Evolutionary conservation across 53 echinoderm and acorn worm species (phyloP).

Genomic region (Mesocentrotus franciscanus): DNA sequence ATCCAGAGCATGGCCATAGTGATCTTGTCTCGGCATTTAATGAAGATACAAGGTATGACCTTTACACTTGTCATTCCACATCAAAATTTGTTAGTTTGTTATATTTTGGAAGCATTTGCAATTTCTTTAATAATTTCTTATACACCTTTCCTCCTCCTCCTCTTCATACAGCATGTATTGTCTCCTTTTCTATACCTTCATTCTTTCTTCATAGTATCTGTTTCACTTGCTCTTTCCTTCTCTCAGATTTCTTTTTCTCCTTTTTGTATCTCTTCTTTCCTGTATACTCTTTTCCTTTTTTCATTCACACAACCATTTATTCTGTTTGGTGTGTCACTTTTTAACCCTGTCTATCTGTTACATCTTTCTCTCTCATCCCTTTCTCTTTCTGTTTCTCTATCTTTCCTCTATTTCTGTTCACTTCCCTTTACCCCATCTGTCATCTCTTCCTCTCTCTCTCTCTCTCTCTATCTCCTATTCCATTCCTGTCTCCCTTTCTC

Average conservation of each 20-base stretch:
- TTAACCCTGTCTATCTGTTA: not conserved
- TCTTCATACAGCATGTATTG: not conserved
- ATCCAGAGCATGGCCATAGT: constrained; percentile 90
- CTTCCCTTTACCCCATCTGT: not conserved
- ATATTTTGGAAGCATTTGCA: not conserved
- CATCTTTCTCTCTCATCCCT: not conserved
- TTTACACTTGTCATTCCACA: not conserved
- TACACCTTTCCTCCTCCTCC: not conserved
- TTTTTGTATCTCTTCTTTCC: not conserved
- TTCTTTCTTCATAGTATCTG: too few relatives aligned
- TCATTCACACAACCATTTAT: not conserved
- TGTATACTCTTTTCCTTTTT: not conserved
- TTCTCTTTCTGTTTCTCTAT: not conserved
- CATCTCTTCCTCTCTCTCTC: not conserved
- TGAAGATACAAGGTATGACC: constrained; percentile 84
- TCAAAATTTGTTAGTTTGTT: not conserved
- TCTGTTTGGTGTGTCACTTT: not conserved
- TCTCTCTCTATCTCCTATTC: not conserved
- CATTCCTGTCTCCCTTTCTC: too few relatives aligned
- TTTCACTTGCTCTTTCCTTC: not conserved
- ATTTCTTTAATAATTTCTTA: not conserved
- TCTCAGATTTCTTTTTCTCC: not conserved
- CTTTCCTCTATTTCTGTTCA: not conserved
- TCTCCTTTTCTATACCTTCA: too few relatives aligned
- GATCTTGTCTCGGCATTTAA: constrained; percentile 89